phyloP scores from a whole-genome alignment of 1,140 invertebrate species.

The Leptinotarsa texana region DNA sequence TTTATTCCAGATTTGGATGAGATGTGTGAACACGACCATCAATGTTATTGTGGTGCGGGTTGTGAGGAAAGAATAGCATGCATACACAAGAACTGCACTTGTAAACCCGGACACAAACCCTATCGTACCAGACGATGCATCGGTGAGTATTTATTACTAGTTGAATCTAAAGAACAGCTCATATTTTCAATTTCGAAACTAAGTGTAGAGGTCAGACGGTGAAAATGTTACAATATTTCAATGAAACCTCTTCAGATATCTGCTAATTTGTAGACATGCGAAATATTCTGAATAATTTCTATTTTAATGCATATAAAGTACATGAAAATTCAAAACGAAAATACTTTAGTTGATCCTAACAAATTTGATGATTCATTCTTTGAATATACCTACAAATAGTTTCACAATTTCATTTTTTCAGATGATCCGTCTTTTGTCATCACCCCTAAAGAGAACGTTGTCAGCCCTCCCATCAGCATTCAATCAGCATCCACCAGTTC shows the following conservation, averaged over 20 bases:
- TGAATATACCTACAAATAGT: too few species aligned
- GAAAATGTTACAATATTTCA: too few species aligned
- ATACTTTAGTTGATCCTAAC: too few species aligned
- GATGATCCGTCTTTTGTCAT: slow-evolving; percentile 2
- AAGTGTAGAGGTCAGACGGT: too few species aligned
- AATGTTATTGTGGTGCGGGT: slow-evolving; percentile 46
- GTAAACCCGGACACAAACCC: slow-evolving; percentile 41
- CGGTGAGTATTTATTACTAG: slow-evolving; percentile 32
- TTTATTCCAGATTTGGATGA: slow-evolving; percentile 40
- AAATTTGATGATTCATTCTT: too few species aligned
- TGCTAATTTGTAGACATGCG: too few species aligned
- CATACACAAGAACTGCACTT: slow-evolving; percentile 41
- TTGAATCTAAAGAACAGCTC: too few species aligned
- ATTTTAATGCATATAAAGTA: too few species aligned
- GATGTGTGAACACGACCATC: slow-evolving; percentile 42
- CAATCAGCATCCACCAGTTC: not conserved
- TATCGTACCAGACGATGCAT: slow-evolving; percentile 42
- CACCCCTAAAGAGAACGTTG: not conserved
- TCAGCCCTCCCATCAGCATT: not conserved
- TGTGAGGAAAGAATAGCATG: slow-evolving; percentile 46
- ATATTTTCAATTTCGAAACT: too few species aligned
- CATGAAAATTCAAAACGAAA: too few species aligned
- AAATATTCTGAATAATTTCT: too few species aligned
- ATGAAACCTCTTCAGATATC: too few species aligned
- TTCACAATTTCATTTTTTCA: not conserved